phyloP scores from a whole-genome alignment of 2,797 vertebrate genomes.

The Coregonus suidteri region DNA sequence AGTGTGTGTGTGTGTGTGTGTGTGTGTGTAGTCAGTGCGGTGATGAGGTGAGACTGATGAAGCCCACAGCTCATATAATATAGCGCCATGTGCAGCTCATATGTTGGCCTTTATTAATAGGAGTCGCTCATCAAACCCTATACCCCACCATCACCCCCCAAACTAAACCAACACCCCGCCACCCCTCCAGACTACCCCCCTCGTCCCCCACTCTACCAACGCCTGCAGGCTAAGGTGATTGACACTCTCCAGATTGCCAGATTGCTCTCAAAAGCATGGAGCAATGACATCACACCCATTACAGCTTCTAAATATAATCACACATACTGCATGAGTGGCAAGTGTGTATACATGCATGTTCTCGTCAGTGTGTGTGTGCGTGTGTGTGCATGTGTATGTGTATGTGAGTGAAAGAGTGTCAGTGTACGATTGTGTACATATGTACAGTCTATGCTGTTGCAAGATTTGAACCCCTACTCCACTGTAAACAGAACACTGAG shows the following conservation, averaged over 20 bases:
- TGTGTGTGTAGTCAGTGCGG: slow-evolving; percentile 30
- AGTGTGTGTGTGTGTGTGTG: slow-evolving; percentile 20
- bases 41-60: slow-evolving; percentile 75
- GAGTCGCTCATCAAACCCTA: slow-evolving; percentile 56
- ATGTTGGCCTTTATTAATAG: slow-evolving; percentile 67
- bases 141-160: slow-evolving; percentile 11
- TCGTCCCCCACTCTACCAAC: neutral
- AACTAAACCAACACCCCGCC: slow-evolving; percentile 41
- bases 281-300: slow-evolving; percentile 78
- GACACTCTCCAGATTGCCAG: slow-evolving; percentile 76
- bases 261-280: slow-evolving; percentile 71
- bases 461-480: neutral
- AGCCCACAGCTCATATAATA: slow-evolving; percentile 61
- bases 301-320: slow-evolving; percentile 77
- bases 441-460: neutral
- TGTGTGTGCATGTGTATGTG: neutral
- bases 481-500: neutral
- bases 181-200: slow-evolving; percentile 20
- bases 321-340: slow-evolving; percentile 54
- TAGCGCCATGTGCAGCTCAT: slow-evolving; percentile 72
- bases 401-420: neutral
- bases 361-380: slow-evolving; percentile 18
- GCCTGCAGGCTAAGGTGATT: slow-evolving; percentile 67
- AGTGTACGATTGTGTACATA: neutral
- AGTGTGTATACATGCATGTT: slow-evolving; percentile 46